Evolutionary conservation across 2,888 invertebrate genomes (phyloP).

Genomic region (Nesidiocoris tenuis): DNA sequence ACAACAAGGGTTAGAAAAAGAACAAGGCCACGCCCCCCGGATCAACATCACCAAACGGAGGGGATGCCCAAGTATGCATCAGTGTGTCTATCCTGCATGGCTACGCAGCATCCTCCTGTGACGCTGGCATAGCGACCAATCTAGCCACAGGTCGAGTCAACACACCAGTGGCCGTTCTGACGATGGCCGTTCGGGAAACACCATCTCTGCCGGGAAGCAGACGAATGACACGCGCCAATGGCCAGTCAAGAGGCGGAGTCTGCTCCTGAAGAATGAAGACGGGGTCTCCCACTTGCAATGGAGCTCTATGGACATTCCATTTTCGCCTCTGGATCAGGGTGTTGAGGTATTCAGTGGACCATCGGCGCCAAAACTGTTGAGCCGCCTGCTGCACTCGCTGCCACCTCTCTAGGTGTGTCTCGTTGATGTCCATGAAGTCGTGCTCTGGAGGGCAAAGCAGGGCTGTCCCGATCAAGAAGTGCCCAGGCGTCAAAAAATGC

Average conservation of each 20-base stretch:
- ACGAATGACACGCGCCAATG: not conserved
- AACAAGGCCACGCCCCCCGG: too few relatives aligned
- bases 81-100: not conserved
- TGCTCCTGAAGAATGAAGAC: not conserved
- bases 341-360: constrained; percentile 18
- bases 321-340: constrained; percentile 26
- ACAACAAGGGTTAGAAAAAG: too few relatives aligned
- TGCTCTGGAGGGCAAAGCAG: constrained; percentile 5
- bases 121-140: not conserved
- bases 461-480: not conserved
- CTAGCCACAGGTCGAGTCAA: not conserved
- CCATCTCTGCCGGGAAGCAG: not conserved
- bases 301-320: not conserved
- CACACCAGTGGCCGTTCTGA: not conserved
- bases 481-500: constrained; percentile 2
- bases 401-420: constrained; percentile 10
- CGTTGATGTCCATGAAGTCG: not conserved
- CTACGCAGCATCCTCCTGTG: too few relatives aligned
- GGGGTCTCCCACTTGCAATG: constrained; percentile 3
- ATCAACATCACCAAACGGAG: too few relatives aligned
- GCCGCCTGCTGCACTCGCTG: constrained; percentile 1
- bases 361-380: constrained; percentile 22
- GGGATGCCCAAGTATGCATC: not conserved
- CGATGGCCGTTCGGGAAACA: not conserved
- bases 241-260: constrained; percentile 8